Evolutionary conservation across 35 echinoderm and acorn worm species (phyloP).

Genomic region (Apostichopus parvimensis): DNA sequence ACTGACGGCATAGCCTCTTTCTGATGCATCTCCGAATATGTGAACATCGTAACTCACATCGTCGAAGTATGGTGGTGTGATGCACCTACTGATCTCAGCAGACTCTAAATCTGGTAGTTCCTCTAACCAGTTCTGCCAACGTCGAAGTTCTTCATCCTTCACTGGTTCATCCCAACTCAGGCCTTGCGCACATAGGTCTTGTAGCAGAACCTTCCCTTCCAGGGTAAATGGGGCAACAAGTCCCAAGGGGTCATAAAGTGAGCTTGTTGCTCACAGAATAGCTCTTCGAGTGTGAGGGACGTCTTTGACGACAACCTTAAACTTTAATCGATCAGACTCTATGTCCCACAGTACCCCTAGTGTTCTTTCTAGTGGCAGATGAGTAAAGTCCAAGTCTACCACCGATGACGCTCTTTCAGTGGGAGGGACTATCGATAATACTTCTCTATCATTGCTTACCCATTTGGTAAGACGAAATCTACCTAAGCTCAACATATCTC

Average conservation of each 20-base stretch:
- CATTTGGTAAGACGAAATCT: slow-evolving; percentile 64
- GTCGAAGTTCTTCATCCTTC: neutral
- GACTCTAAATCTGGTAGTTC: neutral
- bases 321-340: slow-evolving; percentile 54
- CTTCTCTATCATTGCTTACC: slow-evolving; percentile 55
- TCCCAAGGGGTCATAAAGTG: slow-evolving; percentile 65
- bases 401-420: slow-evolving; percentile 40
- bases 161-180: slow-evolving; percentile 53
- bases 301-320: slow-evolving; percentile 53
- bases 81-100: neutral
- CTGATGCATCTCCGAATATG: slow-evolving; percentile 63
- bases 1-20: slow-evolving; percentile 37
- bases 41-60: slow-evolving; percentile 35
- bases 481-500: slow-evolving; percentile 1
- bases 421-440: slow-evolving; percentile 40
- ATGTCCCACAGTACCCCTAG: slow-evolving; percentile 44
- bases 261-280: slow-evolving; percentile 46
- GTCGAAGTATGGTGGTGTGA: neutral
- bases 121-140: neutral
- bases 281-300: slow-evolving; percentile 54
- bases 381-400: slow-evolving; percentile 42
- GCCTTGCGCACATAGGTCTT: neutral
- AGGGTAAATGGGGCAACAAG: slow-evolving; percentile 44
- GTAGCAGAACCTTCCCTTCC: neutral
- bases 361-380: slow-evolving; percentile 49